Evolutionary conservation across 2,888 invertebrate species (phyloP), one percentile per base, ranked within the genome.

Genomic region (Drosophila phalerata): DNA sequence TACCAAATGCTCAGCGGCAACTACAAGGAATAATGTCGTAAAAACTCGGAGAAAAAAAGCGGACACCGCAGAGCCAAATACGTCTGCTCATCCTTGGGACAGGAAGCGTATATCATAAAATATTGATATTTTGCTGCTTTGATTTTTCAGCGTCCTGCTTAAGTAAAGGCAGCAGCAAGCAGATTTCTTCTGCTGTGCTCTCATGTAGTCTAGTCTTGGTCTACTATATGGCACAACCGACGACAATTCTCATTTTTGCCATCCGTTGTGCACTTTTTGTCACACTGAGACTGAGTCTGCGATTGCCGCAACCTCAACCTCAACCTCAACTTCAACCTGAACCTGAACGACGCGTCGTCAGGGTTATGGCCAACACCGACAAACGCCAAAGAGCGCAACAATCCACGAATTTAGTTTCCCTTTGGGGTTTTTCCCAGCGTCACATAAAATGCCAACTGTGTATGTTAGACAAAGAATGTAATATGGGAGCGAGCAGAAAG

Each of bases 101-200:
- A 82, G 90, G 90, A 88, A 88, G 83, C 81, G 79, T 76, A 77
- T 74, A 85, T 89, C 89, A 88, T 88, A 89, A 88, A 88, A 90
- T 90, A 88, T 90, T 89, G 90, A 88, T 89, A 87, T 85, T 87
- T 79, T 77, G 86, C 72, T 81, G 80, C 81, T 85, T 85, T 89
- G 88, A 88, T 88, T 83, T 89, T 82, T 79, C 73, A 72, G 67
- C 64, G 75, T 73, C 53, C 86, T 81, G 84, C 76, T 88, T 88
- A 84, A 87, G 88, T 88, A 84, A 88, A 85, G 86, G 86, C 69
- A 69, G 86, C 69, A 69, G 67, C 73, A 61, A 63, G 22, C 28
- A 28, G 61, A 2, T 22, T 32, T 11, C 25, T 13, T 17, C 6
- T n/a, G 55, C 42, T 49, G 60, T 71, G 57, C 5, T 15, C n/a